These are phyloP conservation scores for Ascidia mentula DNA, from an alignment of 23 tunicate genomes.

Conservation along the genomic window DNA sequence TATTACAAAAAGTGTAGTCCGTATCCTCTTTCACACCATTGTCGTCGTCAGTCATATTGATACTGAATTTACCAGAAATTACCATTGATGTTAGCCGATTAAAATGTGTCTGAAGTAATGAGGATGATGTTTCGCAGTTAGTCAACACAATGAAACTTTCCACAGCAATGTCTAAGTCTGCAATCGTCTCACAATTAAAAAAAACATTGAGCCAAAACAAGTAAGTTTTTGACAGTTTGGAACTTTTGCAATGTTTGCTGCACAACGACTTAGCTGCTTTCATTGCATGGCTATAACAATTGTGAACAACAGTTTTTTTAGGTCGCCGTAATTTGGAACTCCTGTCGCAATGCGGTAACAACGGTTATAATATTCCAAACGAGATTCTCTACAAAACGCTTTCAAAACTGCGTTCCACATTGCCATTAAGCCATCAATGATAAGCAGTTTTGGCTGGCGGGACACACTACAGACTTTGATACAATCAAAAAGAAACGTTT, in stretches of 20 bases:
- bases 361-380: too few relatives aligned
- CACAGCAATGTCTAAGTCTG: too few relatives aligned
- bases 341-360: too few relatives aligned
- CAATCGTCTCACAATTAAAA: conserved; percentile 6
- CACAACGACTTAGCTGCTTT: neutral
- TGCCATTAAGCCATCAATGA: too few relatives aligned
- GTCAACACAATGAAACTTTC: neutral
- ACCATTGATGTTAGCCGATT: neutral
- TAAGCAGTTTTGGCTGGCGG: too few relatives aligned
- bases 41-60: neutral
- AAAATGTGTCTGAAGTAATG: conserved; percentile 1
- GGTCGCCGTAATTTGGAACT: neutral
- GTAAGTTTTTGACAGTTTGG: neutral
- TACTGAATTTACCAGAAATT: too few relatives aligned
- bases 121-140: conserved; percentile 4
- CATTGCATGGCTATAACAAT: conserved; percentile 14
- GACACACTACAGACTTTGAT: too few relatives aligned
- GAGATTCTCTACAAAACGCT: too few relatives aligned
- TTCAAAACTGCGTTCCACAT: too few relatives aligned
- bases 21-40: neutral
- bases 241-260: neutral
- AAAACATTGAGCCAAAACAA: conserved; percentile 30
- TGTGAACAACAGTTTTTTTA: conserved; percentile 32
- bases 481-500: too few relatives aligned
- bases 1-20: neutral